Conservation (phyloP, 2,797 vertebrate species). For the Onychomys leucogaster region DNA sequence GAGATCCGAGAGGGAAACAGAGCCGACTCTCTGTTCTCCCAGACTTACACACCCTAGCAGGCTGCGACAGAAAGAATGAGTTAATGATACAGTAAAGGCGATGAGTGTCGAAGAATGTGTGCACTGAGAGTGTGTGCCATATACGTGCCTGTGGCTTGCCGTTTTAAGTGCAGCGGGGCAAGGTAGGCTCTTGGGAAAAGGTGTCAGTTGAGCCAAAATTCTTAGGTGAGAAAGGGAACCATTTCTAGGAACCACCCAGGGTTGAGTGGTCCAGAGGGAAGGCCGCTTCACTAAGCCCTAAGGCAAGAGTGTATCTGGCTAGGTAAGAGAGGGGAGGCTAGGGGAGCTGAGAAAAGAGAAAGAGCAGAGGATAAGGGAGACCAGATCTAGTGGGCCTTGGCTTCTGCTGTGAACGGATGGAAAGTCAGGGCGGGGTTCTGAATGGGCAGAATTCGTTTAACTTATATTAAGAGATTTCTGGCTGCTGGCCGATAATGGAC, state of each 20-base stretch:
- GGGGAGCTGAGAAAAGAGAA: not conserved
- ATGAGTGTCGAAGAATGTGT: not conserved
- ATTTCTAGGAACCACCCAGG: not conserved
- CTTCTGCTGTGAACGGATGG: not conserved
- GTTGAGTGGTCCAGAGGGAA: not conserved
- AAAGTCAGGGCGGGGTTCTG: not conserved
- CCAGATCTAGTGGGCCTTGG: not conserved
- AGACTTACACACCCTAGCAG: not conserved
- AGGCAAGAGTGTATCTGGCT: not conserved
- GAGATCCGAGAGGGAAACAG: not conserved
- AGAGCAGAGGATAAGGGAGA: not conserved
- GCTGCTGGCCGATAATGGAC: not conserved
- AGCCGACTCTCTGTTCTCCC: not conserved
- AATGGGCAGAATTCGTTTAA: not conserved
- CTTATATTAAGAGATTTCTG: not conserved
- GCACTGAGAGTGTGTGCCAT: accelerated
- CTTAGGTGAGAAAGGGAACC: not conserved
- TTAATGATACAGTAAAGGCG: not conserved
- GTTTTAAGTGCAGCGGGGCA: not conserved
- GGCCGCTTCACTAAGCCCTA: not conserved
- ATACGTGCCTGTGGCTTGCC: not conserved
- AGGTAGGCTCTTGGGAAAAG: not conserved
- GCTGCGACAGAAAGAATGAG: not conserved
- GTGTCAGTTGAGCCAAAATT: not conserved
- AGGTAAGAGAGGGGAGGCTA: not conserved